Percentiles rank a stretch among this genome's conserved stretches.
Conservation (phyloP, 2,888 invertebrate genomes). For the Seladonia tumulorum region DNA sequence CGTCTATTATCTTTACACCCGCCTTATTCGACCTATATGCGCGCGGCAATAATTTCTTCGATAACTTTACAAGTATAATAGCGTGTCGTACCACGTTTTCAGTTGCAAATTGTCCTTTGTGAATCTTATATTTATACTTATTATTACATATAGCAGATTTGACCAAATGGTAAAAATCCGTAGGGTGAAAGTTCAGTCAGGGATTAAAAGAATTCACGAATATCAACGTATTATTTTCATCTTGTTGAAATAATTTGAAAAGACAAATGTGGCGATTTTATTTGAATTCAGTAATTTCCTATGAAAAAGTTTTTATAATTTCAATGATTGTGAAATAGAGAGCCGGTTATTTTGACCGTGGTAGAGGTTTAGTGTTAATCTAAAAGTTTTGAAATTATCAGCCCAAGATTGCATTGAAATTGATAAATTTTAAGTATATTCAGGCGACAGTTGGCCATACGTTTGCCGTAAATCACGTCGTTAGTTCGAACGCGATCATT, state of each 20-base stretch:
- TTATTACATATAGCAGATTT: not conserved
- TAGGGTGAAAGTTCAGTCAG: not conserved
- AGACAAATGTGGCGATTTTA: not conserved
- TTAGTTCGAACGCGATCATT: conserved; percentile 1
- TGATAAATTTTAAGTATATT: conserved; percentile 17
- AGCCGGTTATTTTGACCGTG: too few species aligned
- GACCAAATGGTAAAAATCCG: not conserved
- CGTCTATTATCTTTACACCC: conserved; percentile 26
- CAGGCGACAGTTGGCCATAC: not conserved
- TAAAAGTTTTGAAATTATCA: not conserved
- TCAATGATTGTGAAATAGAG: too few species aligned
- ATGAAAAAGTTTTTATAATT: too few species aligned
- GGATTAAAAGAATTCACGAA: too few species aligned
- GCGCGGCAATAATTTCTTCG: conserved; percentile 8
- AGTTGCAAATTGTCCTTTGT: not conserved
- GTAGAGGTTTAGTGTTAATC: too few species aligned
- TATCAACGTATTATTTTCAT: not conserved
- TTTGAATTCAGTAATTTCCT: too few species aligned
- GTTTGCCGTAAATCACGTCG: conserved; percentile 16
- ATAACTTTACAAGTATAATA: conserved; percentile 17
- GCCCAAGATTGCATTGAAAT: not conserved
- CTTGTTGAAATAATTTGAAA: not conserved
- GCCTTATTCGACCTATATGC: conserved; percentile 25
- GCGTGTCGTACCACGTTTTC: not conserved
- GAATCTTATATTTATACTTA: not conserved